Conservation (phyloP, 2,113 vertebrate genomes). For the Salminus brasiliensis region DNA sequence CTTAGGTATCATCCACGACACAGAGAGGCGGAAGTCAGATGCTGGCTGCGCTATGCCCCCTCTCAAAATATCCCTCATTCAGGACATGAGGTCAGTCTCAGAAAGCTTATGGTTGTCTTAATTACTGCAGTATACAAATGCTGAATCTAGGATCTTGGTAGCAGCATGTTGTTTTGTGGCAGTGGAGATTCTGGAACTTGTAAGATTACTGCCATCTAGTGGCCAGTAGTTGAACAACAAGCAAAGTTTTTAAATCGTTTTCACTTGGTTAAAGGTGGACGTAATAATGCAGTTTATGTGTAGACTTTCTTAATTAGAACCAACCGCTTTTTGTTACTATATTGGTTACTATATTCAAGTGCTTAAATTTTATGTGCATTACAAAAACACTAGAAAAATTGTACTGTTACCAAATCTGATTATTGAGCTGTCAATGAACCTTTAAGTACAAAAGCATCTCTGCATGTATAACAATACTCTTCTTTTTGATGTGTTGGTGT, state of each 20-base stretch:
- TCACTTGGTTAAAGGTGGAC: background rate
- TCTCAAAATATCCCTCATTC: slow-evolving; percentile 90
- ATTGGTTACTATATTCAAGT: too few relatives aligned
- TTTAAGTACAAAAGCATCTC: background rate
- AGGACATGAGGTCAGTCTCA: slow-evolving; percentile 92
- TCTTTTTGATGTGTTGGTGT: background rate
- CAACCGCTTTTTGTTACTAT: too few relatives aligned
- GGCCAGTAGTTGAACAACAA: slow-evolving; percentile 25
- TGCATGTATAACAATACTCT: background rate
- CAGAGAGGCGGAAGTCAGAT: slow-evolving; percentile 96
- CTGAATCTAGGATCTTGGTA: background rate
- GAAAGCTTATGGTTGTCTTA: background rate
- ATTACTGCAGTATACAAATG: background rate
- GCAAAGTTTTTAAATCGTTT: background rate
- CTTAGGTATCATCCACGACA: slow-evolving; percentile 89
- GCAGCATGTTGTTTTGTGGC: background rate
- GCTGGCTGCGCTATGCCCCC: slow-evolving; percentile 86
- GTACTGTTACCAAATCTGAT: background rate
- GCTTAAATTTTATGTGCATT: too few relatives aligned
- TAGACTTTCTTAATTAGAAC: too few relatives aligned
- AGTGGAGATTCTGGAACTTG: background rate
- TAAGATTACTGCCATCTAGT: slow-evolving; percentile 61
- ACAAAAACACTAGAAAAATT: too few relatives aligned
- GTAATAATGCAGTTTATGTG: background rate
- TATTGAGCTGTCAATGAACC: background rate